phyloP scores from a whole-genome alignment of 2,113 vertebrate genomes.

The Festucalex cinctus region DNA sequence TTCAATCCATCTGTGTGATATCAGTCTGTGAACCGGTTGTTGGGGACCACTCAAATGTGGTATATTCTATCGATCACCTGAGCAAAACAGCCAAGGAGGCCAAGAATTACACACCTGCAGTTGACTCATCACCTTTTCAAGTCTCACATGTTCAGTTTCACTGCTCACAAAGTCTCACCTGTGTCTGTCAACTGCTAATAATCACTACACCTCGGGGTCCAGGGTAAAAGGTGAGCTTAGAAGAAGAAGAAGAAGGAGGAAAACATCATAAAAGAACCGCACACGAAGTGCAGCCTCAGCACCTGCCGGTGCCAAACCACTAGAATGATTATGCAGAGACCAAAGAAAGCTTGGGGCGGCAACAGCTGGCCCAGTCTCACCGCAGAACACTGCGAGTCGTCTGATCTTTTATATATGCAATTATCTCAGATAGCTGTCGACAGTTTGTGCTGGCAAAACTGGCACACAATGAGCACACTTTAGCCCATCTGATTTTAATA shows the following conservation, averaged over 20 bases:
- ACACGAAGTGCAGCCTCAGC: conserved; percentile 63
- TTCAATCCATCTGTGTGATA: no score
- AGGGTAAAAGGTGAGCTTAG: conserved; percentile 23
- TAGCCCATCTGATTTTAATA: neutral
- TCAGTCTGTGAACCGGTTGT: no score
- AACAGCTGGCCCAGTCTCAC: conserved; percentile 58
- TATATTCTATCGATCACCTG: conserved; percentile 37
- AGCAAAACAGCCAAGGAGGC: conserved; percentile 37
- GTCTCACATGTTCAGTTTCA: conserved; percentile 19
- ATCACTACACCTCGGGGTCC: conserved; percentile 42
- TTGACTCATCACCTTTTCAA: conserved; percentile 29
- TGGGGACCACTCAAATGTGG: neutral
- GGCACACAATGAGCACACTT: neutral
- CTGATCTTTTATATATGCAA: conserved; percentile 60
- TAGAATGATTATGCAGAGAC: conserved; percentile 53
- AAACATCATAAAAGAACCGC: conserved; percentile 29
- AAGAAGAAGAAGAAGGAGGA: conserved; percentile 12
- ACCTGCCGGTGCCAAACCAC: conserved; percentile 39
- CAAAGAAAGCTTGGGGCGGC: conserved; percentile 46
- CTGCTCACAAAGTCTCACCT: neutral
- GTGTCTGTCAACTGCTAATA: conserved; percentile 35
- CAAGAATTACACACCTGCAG: conserved; percentile 27
- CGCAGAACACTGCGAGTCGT: conserved; percentile 41
- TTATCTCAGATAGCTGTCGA: conserved; percentile 45
- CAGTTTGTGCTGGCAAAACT: neutral